These are phyloP conservation scores for Capitulum mitella DNA, from an alignment of 2,888 invertebrate genomes.

Conservation along the genomic window DNA sequence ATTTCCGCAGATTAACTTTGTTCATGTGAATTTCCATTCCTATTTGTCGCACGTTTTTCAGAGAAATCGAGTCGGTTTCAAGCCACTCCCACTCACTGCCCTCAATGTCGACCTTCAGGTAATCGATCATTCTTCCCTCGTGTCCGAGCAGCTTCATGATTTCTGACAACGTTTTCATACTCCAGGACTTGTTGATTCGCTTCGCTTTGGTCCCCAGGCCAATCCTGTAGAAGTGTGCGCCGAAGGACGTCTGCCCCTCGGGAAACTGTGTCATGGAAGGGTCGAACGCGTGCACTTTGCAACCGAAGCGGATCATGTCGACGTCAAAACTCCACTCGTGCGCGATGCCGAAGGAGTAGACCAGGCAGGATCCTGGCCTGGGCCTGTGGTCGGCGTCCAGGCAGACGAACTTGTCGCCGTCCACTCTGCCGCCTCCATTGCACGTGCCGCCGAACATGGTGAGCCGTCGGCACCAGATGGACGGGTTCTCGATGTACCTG, in stretches of 20 bases:
- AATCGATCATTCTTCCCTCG: no score
- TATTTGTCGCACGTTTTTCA: no score
- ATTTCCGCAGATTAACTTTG: no score
- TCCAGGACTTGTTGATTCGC: no score
- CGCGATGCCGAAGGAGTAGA: not conserved
- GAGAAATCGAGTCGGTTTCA: no score
- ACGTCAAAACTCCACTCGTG: slow-evolving; percentile 8
- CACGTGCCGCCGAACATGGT: not conserved
- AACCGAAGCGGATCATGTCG: not conserved
- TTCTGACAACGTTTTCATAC: no score
- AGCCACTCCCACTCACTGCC: no score
- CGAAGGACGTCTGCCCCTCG: not conserved
- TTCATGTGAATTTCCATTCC: no score
- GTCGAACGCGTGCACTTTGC: not conserved
- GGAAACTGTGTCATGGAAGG: not conserved
- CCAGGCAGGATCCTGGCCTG: not conserved
- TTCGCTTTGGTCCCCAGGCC: not conserved
- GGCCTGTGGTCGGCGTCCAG: not conserved
- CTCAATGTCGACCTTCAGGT: no score
- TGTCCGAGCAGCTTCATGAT: no score
- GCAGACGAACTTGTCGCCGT: not conserved
- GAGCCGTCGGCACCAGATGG: not conserved
- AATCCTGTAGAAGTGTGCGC: not conserved
- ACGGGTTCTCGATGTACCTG: not conserved
- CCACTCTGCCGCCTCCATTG: not conserved